Evolutionary conservation across 1,140 invertebrate species (phyloP), one percentile per base, ranked within the genome.

Genomic region (Zaprionus lachaisei): DNA sequence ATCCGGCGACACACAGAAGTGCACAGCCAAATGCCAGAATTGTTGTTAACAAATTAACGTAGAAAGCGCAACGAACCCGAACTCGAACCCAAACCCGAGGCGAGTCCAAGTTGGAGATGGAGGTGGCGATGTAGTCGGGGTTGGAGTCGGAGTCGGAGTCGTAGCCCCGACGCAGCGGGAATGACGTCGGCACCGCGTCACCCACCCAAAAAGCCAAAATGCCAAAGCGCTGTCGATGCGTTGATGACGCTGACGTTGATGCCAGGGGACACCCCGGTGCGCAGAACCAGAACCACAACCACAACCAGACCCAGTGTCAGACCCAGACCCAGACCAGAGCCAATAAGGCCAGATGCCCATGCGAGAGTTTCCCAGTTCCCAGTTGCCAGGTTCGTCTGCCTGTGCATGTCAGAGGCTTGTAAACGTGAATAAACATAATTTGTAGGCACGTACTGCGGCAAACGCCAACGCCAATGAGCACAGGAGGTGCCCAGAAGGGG

Each of bases 391-490:
- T 71, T 71, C 83, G 68, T 81, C 72, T 44, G 82, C 55, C 65
- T 82, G 86, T 89, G 85, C 85, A 90, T 90, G 85, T 89, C 85
- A 90, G 85, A 85, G 85, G 85, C 85, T 82, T 89, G 85, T 89
- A 89, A 89, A 89, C 81, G 81, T 89, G 85, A 85, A 85, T 89
- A 89, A 89, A 89, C 85, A 89, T 90, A 89, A 89, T 89, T 89
- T 89, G 85, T 89, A 64, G 83, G 83, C 83, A 85, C 85, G 85
- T 89, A 79, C 83, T 73, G 75, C 79, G 70, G 70, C 80, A 81
- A 89, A 87, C 84, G 84, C 84, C 84, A 87, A 89, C 85, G 84
- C 84, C 84, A 90, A 89, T 84, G 73, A 79, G 71, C n/a, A 9
- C 49, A 79, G 31, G 9, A 34, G 31, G 9, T 68, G 65, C 41